These are phyloP conservation scores for Apis laboriosa DNA, from an alignment of 1,140 invertebrate species.

Conservation along the genomic window DNA sequence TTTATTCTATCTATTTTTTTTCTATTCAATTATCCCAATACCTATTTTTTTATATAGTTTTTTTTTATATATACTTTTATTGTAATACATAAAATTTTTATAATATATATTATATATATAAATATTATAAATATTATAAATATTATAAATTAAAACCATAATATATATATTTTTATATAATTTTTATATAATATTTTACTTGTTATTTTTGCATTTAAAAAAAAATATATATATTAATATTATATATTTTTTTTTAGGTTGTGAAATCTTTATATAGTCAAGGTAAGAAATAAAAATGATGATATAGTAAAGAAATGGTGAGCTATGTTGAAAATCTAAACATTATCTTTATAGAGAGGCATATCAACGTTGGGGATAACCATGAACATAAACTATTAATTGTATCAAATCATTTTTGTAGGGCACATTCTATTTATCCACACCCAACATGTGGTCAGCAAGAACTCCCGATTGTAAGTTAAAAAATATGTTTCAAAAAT, in stretches of 20 bases:
- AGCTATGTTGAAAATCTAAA: conserved; percentile 48
- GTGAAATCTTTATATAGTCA: conserved; percentile 74
- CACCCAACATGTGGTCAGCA: conserved; percentile 63
- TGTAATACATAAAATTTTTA: conserved; percentile 1
- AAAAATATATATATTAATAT: conserved; percentile 32
- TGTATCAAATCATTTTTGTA: conserved; percentile 62
- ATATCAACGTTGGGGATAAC: conserved; percentile 38
- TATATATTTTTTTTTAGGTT: conserved; percentile 66
- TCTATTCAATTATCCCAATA: not conserved
- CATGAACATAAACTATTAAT: conserved; percentile 45
- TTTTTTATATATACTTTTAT: not conserved
- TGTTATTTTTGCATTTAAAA: not conserved
- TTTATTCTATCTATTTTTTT: not conserved
- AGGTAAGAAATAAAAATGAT: conserved; percentile 63
- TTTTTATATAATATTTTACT: not conserved
- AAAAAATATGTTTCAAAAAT: not conserved
- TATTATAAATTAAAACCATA: not conserved
- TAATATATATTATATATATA: not conserved
- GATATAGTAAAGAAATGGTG: conserved; percentile 26
- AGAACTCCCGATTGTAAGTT: conserved; percentile 69
- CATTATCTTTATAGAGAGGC: conserved; percentile 34
- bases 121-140: not conserved
- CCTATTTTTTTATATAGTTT: conserved; percentile 58
- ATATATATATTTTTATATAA: not conserved
- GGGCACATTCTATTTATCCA: conserved; percentile 67